Evolutionary conservation across 2,113 vertebrate species (phyloP).

Genomic region (Festucalex cinctus): DNA sequence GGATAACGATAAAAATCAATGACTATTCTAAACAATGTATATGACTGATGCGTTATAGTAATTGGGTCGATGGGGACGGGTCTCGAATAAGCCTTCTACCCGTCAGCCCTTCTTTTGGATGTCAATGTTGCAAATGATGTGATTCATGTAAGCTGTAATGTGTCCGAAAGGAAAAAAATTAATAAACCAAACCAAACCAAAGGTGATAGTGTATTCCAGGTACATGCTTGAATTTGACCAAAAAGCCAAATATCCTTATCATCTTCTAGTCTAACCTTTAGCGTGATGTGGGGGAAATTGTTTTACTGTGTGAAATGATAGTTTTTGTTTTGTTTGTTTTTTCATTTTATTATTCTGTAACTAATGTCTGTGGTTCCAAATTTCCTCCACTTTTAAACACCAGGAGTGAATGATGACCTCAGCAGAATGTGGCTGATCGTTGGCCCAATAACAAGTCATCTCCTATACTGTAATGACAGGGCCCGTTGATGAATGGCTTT

Average conservation of each 20-base stretch:
- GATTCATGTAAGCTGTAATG: too few relatives aligned
- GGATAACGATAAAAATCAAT: too few relatives aligned
- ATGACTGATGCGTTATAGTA: too few relatives aligned
- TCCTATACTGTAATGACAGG: conserved; percentile 52
- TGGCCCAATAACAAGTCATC: conserved; percentile 56
- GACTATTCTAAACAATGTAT: too few relatives aligned
- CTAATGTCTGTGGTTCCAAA: conserved; percentile 16
- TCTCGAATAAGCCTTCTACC: too few relatives aligned
- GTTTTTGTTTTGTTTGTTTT: not conserved
- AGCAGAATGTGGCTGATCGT: conserved; percentile 45
- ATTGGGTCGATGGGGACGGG: too few relatives aligned
- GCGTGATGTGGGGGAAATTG: not conserved
- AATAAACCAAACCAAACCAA: too few relatives aligned
- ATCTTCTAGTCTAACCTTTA: not conserved
- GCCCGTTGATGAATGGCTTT: conserved; percentile 64
- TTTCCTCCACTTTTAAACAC: conserved; percentile 8
- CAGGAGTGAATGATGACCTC: conserved; percentile 40
- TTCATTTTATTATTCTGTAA: not conserved
- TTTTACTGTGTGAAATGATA: not conserved
- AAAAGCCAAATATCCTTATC: not conserved
- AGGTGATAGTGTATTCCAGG: not conserved
- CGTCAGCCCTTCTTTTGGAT: too few relatives aligned
- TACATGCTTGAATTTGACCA: not conserved
- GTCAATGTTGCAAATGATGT: too few relatives aligned
- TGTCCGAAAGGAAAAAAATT: too few relatives aligned